A percentile compares a stretch with the other conserved stretches of the same genome.
Conservation (phyloP, 2,888 invertebrate genomes). For the Tribolium freemani region DNA sequence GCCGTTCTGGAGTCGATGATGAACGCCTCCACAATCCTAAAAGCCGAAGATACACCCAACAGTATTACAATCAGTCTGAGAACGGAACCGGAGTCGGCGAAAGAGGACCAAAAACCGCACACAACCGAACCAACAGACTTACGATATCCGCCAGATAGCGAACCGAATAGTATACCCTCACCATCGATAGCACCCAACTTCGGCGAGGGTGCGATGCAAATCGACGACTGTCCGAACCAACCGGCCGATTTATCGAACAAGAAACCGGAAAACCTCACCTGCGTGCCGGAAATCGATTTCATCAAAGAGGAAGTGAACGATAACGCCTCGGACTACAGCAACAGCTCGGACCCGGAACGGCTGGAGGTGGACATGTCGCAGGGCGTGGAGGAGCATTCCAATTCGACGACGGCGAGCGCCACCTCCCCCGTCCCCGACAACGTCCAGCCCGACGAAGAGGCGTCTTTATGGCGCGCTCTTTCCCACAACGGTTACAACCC, state of each 20-base stretch:
- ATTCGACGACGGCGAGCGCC: slow-evolving; percentile 64
- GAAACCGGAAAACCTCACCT: slow-evolving; percentile 65
- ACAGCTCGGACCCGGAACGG: slow-evolving; percentile 82
- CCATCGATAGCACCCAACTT: slow-evolving; percentile 11
- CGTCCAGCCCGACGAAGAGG: slow-evolving; percentile 57
- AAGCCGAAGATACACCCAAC: slow-evolving; percentile 47
- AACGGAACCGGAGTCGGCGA: slow-evolving; percentile 44
- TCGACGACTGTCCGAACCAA: slow-evolving; percentile 47
- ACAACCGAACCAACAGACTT: slow-evolving; percentile 31
- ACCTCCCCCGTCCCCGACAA: slow-evolving; percentile 65
- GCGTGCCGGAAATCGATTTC: slow-evolving; percentile 65
- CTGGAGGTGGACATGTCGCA: slow-evolving; percentile 79
- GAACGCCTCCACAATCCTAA: slow-evolving; percentile 66
- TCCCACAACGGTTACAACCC: slow-evolving; percentile 72
- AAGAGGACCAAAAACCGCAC: slow-evolving; percentile 31
- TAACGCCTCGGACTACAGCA: slow-evolving; percentile 72
- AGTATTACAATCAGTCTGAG: slow-evolving; percentile 52
- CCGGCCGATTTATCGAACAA: slow-evolving; percentile 67
- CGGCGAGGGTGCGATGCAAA: slow-evolving; percentile 8
- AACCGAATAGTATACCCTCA: slow-evolving; percentile 12
- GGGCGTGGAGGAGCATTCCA: slow-evolving; percentile 65
- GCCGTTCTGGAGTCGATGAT: slow-evolving; percentile 74
- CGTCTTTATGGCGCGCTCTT: slow-evolving; percentile 72
- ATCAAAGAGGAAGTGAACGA: slow-evolving; percentile 64
- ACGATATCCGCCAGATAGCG: slow-evolving; percentile 35